phyloP scores from a whole-genome alignment of 23 tunicate genomes.

The Corella eumyota region DNA sequence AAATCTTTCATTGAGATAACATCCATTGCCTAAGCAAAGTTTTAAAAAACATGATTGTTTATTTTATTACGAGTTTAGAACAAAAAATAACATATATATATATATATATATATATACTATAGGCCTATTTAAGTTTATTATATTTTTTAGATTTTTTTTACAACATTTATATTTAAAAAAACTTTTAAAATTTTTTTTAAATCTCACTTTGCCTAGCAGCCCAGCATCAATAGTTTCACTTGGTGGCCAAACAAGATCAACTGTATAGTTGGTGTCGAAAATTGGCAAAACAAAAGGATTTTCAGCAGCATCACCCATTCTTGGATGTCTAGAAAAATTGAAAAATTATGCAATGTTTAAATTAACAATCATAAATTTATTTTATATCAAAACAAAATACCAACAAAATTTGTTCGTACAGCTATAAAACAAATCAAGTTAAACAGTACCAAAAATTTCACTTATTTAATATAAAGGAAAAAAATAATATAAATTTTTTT shows the following conservation, averaged over 20 bases:
- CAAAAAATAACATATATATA: no score
- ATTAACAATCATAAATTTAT: no score
- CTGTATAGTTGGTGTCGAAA: conserved; percentile 96
- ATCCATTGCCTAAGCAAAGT: conserved; percentile 23
- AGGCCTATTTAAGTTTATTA: neutral
- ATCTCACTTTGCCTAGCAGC: conserved; percentile 63
- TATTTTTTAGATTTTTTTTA: neutral
- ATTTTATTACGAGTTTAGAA: no score
- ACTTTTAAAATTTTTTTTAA: neutral
- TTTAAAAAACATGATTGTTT: neutral
- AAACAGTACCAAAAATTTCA: no score
- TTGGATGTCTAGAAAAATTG: conserved; percentile 87
- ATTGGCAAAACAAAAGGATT: conserved; percentile 96
- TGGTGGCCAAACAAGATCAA: conserved; percentile 96
- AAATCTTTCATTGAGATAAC: conserved; percentile 72
- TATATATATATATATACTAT: no score
- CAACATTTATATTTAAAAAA: neutral
- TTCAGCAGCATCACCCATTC: conserved; percentile 92
- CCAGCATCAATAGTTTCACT: conserved; percentile 86
- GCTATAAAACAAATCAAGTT: no score
- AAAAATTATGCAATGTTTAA: no score
- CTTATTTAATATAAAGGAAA: no score
- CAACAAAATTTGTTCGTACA: no score
- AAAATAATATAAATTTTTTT: neutral
- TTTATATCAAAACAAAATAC: no score